Evolutionary conservation across 2,888 invertebrate genomes (phyloP).

Genomic region (Lepidocyrtoides sp.): DNA sequence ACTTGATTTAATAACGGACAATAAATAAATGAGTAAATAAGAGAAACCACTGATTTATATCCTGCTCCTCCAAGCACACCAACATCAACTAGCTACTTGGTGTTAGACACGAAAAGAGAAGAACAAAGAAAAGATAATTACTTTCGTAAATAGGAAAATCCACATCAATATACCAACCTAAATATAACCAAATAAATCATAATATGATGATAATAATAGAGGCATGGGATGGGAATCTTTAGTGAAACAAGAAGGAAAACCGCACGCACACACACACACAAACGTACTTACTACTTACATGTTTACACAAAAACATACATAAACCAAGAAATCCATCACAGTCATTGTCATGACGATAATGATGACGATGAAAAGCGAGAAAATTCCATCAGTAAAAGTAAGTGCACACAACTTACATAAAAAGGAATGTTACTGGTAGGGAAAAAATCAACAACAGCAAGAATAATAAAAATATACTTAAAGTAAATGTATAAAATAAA

Average conservation of each 20-base stretch:
- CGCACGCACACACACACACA: background rate
- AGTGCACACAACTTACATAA: background rate
- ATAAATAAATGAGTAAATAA: no score
- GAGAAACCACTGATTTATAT: no score
- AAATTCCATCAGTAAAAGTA: slow-evolving; percentile 1
- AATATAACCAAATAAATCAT: slow-evolving; percentile 32
- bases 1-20: no score
- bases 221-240: no score
- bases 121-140: background rate
- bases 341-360: slow-evolving; percentile 1
- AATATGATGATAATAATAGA: background rate
- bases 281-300: no score
- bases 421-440: background rate
- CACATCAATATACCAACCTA: background rate
- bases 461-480: slow-evolving; percentile 19
- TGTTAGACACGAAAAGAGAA: no score
- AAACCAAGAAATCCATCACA: slow-evolving; percentile 2
- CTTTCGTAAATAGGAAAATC: background rate
- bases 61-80: no score
- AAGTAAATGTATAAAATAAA: slow-evolving; percentile 35
- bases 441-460: background rate
- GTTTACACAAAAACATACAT: no score
- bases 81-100: no score
- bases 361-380: background rate
- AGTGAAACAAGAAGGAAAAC: background rate